Conservation (phyloP, 2,113 vertebrate species). For the Turdus rufiventris region DNA sequence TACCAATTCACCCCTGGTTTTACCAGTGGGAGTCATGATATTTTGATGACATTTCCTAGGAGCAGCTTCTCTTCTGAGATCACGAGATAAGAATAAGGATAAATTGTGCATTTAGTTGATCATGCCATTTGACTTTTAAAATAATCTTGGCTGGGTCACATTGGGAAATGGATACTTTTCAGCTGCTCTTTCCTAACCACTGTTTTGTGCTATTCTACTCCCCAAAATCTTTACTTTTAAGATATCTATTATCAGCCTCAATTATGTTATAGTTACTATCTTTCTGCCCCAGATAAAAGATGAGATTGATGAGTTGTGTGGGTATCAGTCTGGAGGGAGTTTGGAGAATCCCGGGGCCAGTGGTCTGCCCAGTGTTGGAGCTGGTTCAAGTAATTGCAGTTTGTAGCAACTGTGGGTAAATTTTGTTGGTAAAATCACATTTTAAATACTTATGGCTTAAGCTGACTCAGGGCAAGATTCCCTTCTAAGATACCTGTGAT, state of each 20-base stretch:
- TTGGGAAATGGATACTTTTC: not conserved
- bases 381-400: not conserved
- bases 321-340: not conserved
- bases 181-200: not conserved
- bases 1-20: not conserved
- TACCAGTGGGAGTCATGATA: conserved; percentile 38
- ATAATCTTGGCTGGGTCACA: not conserved
- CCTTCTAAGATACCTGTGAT: not conserved
- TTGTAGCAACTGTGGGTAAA: fast-evolving
- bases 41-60: conserved; percentile 52
- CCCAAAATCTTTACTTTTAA: not conserved
- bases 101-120: conserved; percentile 24
- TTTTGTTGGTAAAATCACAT: not conserved
- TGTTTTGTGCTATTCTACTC: not conserved
- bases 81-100: conserved; percentile 12
- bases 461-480: not conserved
- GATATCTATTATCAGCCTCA: not conserved
- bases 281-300: not conserved
- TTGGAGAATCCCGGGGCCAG: not conserved
- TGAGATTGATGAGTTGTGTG: not conserved
- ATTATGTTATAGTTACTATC: not conserved
- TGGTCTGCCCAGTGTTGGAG: fast-evolving
- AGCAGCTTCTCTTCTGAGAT: conserved; percentile 26
- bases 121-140: conserved; percentile 23
- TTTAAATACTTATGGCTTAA: not conserved